phyloP scores from a whole-genome alignment of 2,113 vertebrate genomes.

The Forbesichthys agassizii region DNA sequence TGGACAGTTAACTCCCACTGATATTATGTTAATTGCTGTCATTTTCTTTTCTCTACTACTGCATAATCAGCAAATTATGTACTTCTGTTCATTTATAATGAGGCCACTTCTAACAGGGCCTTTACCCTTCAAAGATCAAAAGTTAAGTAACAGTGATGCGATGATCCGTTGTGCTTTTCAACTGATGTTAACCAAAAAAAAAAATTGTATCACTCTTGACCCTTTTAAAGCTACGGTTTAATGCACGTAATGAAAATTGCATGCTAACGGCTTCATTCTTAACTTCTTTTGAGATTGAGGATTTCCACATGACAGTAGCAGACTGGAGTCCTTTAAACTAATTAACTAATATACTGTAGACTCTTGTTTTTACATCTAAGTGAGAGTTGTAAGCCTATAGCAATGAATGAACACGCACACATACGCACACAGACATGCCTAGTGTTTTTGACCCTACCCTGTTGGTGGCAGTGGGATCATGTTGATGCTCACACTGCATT shows the following conservation, averaged over 20 bases:
- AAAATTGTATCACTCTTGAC: neutral
- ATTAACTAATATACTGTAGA: too few relatives aligned
- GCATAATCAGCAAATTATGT: constrained; percentile 79
- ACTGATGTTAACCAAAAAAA: neutral
- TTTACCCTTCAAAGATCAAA: constrained; percentile 71
- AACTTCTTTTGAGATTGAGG: too few relatives aligned
- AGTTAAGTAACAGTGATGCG: constrained; percentile 46
- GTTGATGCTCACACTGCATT: neutral
- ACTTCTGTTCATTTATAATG: constrained; percentile 72
- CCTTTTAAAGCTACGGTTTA: too few relatives aligned
- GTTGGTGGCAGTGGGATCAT: constrained; percentile 5
- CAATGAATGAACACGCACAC: neutral
- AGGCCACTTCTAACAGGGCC: constrained; percentile 61
- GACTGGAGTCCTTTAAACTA: too few relatives aligned
- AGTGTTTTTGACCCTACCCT: neutral
- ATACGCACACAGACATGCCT: neutral
- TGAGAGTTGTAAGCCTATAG: too few relatives aligned
- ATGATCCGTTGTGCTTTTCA: constrained; percentile 36
- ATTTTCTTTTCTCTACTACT: constrained; percentile 78
- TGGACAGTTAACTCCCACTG: constrained; percentile 83
- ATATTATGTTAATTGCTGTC: constrained; percentile 82
- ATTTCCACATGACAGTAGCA: too few relatives aligned
- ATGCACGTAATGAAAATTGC: too few relatives aligned
- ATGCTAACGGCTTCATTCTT: too few relatives aligned
- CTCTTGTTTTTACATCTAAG: neutral